phyloP scores from a whole-genome alignment of 2,113 vertebrate species.

The Dinomys branickii region DNA sequence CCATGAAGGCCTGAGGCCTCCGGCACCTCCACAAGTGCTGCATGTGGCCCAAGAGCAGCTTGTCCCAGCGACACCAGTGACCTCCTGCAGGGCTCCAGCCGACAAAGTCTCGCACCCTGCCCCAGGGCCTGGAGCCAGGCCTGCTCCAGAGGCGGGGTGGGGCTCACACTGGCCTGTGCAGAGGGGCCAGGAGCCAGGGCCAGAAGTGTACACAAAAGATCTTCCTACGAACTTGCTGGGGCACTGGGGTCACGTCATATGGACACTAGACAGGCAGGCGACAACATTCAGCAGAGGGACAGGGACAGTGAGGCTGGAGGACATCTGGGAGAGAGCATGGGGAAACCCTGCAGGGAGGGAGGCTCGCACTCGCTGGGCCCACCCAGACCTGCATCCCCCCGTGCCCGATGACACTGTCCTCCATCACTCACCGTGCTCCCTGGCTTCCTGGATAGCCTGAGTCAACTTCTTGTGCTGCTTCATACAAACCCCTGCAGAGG shows the following conservation, averaged over 20 bases:
- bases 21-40: too few species aligned
- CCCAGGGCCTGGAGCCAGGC: background rate
- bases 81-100: background rate
- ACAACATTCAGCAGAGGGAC: background rate
- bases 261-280: background rate
- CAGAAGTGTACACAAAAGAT: background rate
- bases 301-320: background rate
- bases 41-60: background rate
- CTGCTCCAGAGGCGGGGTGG: background rate
- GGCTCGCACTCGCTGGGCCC: background rate
- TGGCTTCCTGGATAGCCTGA: constrained; percentile 88
- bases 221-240: background rate
- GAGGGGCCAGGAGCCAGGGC: background rate
- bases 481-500: constrained; percentile 90
- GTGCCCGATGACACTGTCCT: background rate
- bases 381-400: background rate
- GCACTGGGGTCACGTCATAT: background rate
- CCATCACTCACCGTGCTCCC: constrained; percentile 87
- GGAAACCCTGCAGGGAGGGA: background rate
- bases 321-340: background rate
- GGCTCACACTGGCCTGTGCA: background rate
- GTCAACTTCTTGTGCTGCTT: constrained; percentile 91
- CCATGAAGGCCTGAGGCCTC: background rate
- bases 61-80: background rate
- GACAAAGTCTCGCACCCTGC: background rate